These are phyloP conservation scores for Alexandromys fortis DNA, from an alignment of 2,113 vertebrate genomes.

Conservation along the genomic window DNA sequence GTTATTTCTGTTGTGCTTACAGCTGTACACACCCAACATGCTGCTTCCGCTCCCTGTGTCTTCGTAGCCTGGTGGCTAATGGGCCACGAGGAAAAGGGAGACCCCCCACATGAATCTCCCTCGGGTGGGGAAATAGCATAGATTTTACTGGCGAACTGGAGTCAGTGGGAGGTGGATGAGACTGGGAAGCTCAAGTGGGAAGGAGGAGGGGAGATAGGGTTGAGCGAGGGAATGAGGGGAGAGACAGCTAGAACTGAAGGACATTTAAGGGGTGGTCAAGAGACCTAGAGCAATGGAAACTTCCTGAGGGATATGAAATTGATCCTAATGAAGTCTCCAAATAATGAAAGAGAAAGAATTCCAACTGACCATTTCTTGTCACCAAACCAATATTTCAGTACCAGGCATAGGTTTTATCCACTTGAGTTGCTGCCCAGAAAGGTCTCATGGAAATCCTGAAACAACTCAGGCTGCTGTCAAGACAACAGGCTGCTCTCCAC, in stretches of 20 bases:
- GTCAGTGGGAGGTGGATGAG: neutral
- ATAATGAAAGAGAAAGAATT: too few species aligned
- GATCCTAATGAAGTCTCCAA: too few species aligned
- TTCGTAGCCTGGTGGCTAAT: neutral
- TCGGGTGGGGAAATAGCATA: neutral
- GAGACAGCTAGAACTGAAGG: neutral
- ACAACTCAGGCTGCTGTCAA: too few species aligned
- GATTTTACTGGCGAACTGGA: neutral
- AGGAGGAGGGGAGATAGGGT: neutral
- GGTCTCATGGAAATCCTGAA: neutral
- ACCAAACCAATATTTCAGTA: neutral
- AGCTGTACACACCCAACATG: neutral
- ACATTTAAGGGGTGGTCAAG: neutral
- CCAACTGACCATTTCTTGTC: neutral
- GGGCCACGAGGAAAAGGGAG: neutral
- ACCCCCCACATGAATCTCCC: neutral
- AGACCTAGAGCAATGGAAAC: neutral
- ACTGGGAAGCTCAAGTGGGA: neutral
- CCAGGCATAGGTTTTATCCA: neutral
- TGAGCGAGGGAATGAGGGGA: neutral
- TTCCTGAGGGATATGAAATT: too few species aligned
- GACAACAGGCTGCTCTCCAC: too few species aligned
- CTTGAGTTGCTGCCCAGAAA: neutral
- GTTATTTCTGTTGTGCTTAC: neutral
- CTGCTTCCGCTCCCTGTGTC: neutral